These are phyloP conservation scores for Syrista parreyssii DNA, from an alignment of 2,888 invertebrate species.

Conservation along the genomic window DNA sequence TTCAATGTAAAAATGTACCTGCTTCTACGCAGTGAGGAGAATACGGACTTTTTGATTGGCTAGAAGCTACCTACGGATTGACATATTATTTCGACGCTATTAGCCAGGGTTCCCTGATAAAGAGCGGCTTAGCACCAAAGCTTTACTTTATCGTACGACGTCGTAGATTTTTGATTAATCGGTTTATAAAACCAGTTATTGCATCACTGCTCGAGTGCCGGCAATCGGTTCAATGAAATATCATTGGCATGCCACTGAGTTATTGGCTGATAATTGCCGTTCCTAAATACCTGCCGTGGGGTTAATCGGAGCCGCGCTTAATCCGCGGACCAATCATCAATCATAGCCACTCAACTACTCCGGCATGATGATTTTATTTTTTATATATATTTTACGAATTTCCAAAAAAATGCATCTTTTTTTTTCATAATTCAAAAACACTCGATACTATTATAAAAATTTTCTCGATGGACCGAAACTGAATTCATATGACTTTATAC, in stretches of 20 bases:
- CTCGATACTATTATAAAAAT: not conserved
- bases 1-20: not conserved
- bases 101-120: slow-evolving; percentile 22
- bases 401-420: not conserved
- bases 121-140: slow-evolving; percentile 19
- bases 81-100: slow-evolving; percentile 23
- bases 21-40: not conserved
- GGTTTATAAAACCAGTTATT: slow-evolving; percentile 23
- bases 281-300: not conserved
- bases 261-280: slow-evolving; percentile 3
- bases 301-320: not conserved
- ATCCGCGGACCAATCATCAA: not conserved
- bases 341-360: not conserved
- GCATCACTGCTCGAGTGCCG: slow-evolving; percentile 12
- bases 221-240: slow-evolving; percentile 17
- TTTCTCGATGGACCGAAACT: not conserved
- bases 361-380: not conserved
- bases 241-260: slow-evolving; percentile 10
- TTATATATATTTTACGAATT: not conserved
- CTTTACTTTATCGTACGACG: slow-evolving; percentile 21
- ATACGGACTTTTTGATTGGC: not conserved
- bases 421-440: not conserved
- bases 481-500: not conserved
- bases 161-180: slow-evolving; percentile 27
- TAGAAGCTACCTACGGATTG: slow-evolving; percentile 16